Percentiles rank a stretch among this genome's conserved stretches.
These are phyloP conservation scores for Poeciliopsis infans DNA, from an alignment of 2,797 vertebrate genomes.

Conservation along the genomic window DNA sequence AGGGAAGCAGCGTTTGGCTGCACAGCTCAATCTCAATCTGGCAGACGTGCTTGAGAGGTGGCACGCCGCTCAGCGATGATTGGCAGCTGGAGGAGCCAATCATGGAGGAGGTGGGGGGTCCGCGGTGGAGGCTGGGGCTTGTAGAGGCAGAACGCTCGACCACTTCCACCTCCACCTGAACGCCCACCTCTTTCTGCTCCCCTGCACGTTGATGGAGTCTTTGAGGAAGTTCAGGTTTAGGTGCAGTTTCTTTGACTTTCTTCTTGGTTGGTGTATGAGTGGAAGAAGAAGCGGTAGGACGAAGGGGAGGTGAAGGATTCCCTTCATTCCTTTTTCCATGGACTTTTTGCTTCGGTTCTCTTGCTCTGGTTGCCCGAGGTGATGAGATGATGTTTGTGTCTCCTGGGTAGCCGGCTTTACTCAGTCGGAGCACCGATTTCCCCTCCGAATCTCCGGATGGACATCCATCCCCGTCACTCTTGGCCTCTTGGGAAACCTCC, in stretches of 20 bases:
- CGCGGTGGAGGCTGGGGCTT: slow-evolving; percentile 79
- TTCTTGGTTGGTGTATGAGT: slow-evolving; percentile 36
- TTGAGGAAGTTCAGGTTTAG: slow-evolving; percentile 78
- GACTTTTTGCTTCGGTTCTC: slow-evolving; percentile 7
- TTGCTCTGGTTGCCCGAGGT: background rate
- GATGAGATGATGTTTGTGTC: background rate
- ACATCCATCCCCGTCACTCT: slow-evolving; percentile 5
- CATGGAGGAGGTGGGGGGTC: slow-evolving; percentile 26
- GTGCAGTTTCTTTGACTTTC: slow-evolving; percentile 78
- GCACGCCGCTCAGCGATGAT: slow-evolving; percentile 37
- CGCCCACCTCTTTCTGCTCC: slow-evolving; percentile 80
- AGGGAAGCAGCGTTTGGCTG: slow-evolving; percentile 41
- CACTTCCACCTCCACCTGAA: slow-evolving; percentile 83
- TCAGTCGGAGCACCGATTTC: background rate
- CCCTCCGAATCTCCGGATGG: background rate
- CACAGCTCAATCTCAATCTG: slow-evolving; percentile 67
- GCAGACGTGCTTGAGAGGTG: slow-evolving; percentile 53
- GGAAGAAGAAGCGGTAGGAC: background rate
- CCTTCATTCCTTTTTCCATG: slow-evolving; percentile 6
- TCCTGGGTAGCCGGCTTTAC: slow-evolving; percentile 25
- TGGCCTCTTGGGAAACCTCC: background rate
- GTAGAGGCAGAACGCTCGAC: slow-evolving; percentile 80
- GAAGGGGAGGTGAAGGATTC: background rate
- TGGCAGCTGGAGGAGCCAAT: slow-evolving; percentile 39
- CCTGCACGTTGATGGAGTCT: slow-evolving; percentile 9